Conservation (phyloP, 2,113 vertebrate genomes). For the Amia ocellicauda region DNA sequence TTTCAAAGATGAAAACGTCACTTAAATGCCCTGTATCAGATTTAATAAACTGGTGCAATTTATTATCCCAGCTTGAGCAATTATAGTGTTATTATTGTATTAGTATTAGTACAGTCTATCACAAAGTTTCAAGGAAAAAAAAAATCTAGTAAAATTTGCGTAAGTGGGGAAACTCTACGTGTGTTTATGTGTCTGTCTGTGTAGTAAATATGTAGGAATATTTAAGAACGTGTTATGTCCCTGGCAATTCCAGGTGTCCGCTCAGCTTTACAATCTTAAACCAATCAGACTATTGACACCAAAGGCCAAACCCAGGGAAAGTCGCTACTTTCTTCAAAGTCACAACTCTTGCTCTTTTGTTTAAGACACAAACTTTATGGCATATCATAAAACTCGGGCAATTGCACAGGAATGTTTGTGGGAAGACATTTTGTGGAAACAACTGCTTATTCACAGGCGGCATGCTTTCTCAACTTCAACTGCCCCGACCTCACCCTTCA, state of each 20-base stretch:
- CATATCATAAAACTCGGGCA: conserved; percentile 34
- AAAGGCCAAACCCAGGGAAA: conserved; percentile 56
- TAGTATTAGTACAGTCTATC: no score
- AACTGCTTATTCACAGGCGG: neutral
- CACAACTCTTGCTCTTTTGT: conserved; percentile 49
- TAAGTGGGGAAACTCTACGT: no score
- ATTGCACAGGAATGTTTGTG: conserved; percentile 41
- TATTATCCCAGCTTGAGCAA: no score
- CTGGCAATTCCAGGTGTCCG: conserved; percentile 49
- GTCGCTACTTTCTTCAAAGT: conserved; percentile 31
- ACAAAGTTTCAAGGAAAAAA: no score
- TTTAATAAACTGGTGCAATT: no score
- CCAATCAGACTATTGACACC: conserved; percentile 42
- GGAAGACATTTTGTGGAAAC: conserved; percentile 17
- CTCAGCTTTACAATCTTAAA: conserved; percentile 60
- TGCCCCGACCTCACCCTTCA: neutral
- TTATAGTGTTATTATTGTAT: no score
- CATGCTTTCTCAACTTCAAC: neutral
- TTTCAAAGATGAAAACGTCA: no score
- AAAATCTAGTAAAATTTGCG: no score
- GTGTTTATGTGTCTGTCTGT: no score
- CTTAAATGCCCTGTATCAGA: no score
- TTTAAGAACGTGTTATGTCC: conserved; percentile 8
- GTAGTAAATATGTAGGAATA: neutral
- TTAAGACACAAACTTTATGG: conserved; percentile 47